phyloP scores from a whole-genome alignment of 2,888 invertebrate species.

The Archips crataeganus region DNA sequence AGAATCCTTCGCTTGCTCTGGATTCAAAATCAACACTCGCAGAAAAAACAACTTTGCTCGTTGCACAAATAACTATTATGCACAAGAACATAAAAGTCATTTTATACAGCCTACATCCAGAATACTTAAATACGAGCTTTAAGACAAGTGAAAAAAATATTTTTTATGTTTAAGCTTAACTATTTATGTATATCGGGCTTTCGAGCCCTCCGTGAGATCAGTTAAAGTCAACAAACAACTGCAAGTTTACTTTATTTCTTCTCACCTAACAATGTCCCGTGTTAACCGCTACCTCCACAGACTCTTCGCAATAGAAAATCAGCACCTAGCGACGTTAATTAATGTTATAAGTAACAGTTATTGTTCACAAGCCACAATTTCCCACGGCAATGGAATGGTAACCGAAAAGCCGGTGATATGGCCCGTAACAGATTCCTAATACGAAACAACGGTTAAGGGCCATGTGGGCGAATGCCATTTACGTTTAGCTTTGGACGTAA shows the following conservation, averaged over 20 bases:
- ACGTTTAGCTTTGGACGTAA: background rate
- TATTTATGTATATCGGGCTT: too few species aligned
- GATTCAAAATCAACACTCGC: too few species aligned
- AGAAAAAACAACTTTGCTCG: too few species aligned
- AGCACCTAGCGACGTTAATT: conserved; percentile 43
- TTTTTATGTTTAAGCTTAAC: too few species aligned
- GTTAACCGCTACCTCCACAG: conserved; percentile 9
- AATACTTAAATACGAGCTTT: too few species aligned
- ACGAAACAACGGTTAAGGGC: conserved; percentile 23
- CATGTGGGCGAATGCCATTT: background rate
- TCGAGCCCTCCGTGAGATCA: too few species aligned
- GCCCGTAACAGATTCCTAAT: conserved; percentile 40
- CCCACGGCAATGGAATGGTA: conserved; percentile 13
- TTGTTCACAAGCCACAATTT: conserved; percentile 41
- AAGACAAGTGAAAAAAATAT: too few species aligned
- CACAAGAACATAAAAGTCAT: too few species aligned
- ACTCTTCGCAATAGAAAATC: conserved; percentile 2
- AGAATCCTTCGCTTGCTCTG: too few species aligned
- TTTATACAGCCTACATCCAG: too few species aligned
- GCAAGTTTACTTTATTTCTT: background rate
- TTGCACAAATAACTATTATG: too few species aligned
- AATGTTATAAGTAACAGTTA: conserved; percentile 42
- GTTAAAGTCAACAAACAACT: too few species aligned
- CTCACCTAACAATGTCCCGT: background rate
- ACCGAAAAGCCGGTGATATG: conserved; percentile 48